These are phyloP conservation scores for Caenorhabditis doughertyi DNA, from an alignment of 2,888 invertebrate genomes.

Conservation along the genomic window DNA sequence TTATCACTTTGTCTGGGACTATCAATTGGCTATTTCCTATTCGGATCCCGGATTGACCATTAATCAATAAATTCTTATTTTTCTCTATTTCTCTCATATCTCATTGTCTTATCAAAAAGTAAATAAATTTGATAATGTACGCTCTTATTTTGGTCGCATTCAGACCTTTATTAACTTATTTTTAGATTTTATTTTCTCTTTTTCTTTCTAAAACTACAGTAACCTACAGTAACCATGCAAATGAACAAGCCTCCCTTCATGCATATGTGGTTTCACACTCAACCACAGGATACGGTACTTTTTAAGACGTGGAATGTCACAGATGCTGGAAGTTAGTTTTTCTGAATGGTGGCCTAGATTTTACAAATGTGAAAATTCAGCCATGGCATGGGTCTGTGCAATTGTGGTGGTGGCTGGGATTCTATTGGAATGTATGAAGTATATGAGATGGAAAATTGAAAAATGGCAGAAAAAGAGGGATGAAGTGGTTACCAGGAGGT, in stretches of 20 bases:
- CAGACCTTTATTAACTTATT: background rate
- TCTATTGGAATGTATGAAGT: conserved; percentile 76
- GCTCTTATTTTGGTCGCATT: background rate
- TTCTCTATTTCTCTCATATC: conserved; percentile 9
- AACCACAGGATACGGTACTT: conserved; percentile 77
- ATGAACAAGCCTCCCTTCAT: conserved; percentile 63
- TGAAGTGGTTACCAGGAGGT: conserved; percentile 7
- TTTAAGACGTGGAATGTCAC: conserved; percentile 79
- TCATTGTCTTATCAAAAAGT: conserved; percentile 18
- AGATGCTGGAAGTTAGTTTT: conserved; percentile 70
- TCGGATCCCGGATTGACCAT: conserved; percentile 66
- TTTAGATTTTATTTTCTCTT: background rate
- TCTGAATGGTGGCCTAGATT: background rate
- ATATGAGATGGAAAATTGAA: conserved; percentile 69
- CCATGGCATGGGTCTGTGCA: conserved; percentile 75
- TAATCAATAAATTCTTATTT: conserved; percentile 9
- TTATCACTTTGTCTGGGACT: conserved; percentile 73
- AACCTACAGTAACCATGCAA: background rate
- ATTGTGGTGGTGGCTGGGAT: conserved; percentile 73
- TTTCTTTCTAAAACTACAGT: background rate
- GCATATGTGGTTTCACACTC: conserved; percentile 82
- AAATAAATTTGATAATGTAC: conserved; percentile 12
- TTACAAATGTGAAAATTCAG: conserved; percentile 56
- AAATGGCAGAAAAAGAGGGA: conserved; percentile 29
- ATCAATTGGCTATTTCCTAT: conserved; percentile 77